phyloP scores from a whole-genome alignment of 2,888 invertebrate species.

The Parapristionchus giblindavisi region DNA sequence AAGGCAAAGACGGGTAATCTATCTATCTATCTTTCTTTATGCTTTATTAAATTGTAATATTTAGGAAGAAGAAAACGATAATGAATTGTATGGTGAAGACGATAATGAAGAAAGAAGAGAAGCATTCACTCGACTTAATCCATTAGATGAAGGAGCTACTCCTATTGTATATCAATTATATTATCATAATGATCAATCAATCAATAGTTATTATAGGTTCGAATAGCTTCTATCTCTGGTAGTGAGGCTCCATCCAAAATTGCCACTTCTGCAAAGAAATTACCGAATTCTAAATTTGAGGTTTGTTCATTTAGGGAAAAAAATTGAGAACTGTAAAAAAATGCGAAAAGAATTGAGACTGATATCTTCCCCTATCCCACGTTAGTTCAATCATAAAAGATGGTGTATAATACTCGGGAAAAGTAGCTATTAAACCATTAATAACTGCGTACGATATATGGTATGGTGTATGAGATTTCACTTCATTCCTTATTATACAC shows the following conservation, averaged over 20 bases:
- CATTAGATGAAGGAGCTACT: neutral
- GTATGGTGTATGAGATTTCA: too few species aligned
- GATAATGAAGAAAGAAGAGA: slow-evolving; percentile 23
- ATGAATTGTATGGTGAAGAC: slow-evolving; percentile 7
- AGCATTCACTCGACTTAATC: slow-evolving; percentile 15
- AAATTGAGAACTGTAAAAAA: too few species aligned
- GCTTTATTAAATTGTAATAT: neutral
- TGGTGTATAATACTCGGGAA: too few species aligned
- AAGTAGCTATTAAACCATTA: too few species aligned
- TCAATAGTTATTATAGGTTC: neutral
- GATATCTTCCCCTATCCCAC: too few species aligned
- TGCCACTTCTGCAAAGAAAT: neutral
- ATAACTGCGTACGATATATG: too few species aligned
- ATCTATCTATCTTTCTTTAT: neutral
- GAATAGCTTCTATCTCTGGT: slow-evolving; percentile 26
- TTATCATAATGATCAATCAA: too few species aligned
- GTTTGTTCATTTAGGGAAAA: neutral
- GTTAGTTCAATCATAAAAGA: too few species aligned
- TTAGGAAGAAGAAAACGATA: neutral
- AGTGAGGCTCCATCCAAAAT: neutral
- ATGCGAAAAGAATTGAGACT: too few species aligned
- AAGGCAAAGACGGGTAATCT: neutral
- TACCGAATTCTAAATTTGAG: neutral
- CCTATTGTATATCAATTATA: slow-evolving; percentile 6
- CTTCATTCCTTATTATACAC: too few species aligned